Conservation (phyloP, 2,113 vertebrate genomes). For the Rhinolophus ferrumequinum region DNA sequence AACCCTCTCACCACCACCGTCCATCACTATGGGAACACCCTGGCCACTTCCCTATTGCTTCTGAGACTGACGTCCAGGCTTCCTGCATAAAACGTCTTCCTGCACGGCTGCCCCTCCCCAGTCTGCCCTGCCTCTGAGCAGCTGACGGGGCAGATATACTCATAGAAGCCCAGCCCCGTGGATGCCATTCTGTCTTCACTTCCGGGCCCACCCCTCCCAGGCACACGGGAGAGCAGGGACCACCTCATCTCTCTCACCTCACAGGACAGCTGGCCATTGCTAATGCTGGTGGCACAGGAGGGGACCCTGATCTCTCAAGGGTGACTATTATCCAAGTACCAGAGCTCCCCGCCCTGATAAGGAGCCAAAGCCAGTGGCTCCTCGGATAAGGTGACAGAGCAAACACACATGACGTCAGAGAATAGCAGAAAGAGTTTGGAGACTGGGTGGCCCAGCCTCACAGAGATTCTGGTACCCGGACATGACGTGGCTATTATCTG, state of each 20-base stretch:
- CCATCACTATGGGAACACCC: no score
- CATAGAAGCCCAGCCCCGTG: neutral
- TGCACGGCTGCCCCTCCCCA: neutral
- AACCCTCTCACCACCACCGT: neutral
- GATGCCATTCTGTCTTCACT: no score
- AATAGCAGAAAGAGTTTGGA: no score
- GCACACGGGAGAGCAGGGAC: neutral
- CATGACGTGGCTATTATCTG: neutral
- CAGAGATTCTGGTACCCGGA: neutral
- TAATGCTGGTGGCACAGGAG: neutral
- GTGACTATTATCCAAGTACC: neutral
- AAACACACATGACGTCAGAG: neutral
- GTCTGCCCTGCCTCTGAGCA: neutral
- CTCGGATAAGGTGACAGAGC: neutral
- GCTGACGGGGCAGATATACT: rapidly evolving
- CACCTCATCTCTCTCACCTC: neutral
- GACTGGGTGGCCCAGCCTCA: neutral
- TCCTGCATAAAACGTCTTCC: neutral
- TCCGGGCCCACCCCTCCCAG: neutral
- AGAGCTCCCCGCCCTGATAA: neutral
- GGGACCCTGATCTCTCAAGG: neutral
- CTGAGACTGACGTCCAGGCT: neutral
- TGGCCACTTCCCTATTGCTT: neutral
- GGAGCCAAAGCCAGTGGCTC: neutral
- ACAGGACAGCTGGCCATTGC: neutral